Evolutionary conservation across 2,113 vertebrate genomes (phyloP), one percentile per base, ranked within the genome.

Genomic region (Pitta sordida): DNA sequence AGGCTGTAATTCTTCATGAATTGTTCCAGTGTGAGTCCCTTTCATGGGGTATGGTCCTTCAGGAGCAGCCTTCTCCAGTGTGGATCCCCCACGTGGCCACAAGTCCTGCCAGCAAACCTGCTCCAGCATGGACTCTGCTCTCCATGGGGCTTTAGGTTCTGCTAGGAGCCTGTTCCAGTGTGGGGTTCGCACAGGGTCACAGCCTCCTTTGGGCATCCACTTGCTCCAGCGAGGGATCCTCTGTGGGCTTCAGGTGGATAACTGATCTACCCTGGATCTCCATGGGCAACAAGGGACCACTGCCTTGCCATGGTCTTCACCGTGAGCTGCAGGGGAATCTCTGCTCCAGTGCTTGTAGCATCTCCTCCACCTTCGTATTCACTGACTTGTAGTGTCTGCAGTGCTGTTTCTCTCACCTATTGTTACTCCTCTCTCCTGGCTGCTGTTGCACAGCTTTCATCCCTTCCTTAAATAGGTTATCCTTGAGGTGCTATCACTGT

Each of bases 21-120:
- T 17, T 8, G 1, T 41, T 65, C 20, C 51, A 17, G 19, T 0
- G 2, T 1, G 2, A 8, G 23, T 27, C 7, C 32, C 11, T n/a
- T 60, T 13, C 34, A 29, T 6, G 3, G 60, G 60, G 22, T 48
- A 13, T 8, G 48, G 39, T 58, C 43, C 18, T n/a, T n/a, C n/a
- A n/a, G n/a, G n/a, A n/a, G n/a, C n/a, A n/a, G n/a, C n/a, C n/a
- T 86, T 17, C 41, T 51, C 32, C 62, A 86, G 23, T 0, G 0
- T 63, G 55, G 20, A 27, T n/a, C 39, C 12, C 20, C 10, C 22
- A 9, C 2, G 10, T 14, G 8, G 21, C 22, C 21, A 39, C 34
- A 75, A 30, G 21, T 44, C 26, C 27, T 71, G 48, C 32, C 53
- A 32, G 55, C 8, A 60, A 83, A 30, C 37, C 24, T 62, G 13